These are phyloP conservation scores for Reticulitermes speratus DNA, from an alignment of 1,140 invertebrate species.

Conservation along the genomic window DNA sequence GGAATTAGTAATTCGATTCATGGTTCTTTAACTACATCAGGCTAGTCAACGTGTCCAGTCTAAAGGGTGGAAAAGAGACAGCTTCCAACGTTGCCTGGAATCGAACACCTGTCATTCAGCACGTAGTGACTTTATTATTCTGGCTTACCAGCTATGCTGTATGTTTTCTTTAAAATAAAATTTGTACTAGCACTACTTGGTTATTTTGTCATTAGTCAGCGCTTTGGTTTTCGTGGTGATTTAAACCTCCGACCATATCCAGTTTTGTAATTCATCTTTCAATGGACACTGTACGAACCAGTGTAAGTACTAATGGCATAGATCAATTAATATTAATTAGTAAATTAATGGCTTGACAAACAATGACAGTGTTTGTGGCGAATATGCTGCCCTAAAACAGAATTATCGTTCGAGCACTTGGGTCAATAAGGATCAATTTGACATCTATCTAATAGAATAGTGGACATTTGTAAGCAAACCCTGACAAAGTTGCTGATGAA, in stretches of 20 bases:
- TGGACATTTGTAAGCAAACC: neutral
- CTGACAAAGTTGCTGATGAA: neutral
- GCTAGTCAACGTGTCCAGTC: too few species aligned
- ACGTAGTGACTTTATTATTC: too few species aligned
- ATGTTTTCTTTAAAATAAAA: too few species aligned
- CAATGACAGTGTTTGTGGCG: neutral
- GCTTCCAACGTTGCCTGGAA: too few species aligned
- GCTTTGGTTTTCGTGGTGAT: neutral
- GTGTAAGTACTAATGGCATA: neutral
- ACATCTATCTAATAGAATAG: neutral
- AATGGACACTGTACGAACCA: neutral
- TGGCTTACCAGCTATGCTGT: too few species aligned
- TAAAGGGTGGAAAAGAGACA: too few species aligned
- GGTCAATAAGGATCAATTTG: slow-evolving; percentile 10
- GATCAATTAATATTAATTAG: slow-evolving; percentile 15
- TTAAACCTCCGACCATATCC: neutral
- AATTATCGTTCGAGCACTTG: neutral
- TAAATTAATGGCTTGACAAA: slow-evolving; percentile 12
- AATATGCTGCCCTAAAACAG: neutral
- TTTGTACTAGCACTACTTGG: too few species aligned
- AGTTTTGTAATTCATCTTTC: neutral
- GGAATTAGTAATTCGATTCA: too few species aligned
- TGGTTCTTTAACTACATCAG: too few species aligned
- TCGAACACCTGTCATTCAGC: too few species aligned
- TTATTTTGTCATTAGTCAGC: neutral